A percentile compares a stretch with the other conserved stretches of the same genome.
phyloP scores from a whole-genome alignment of 2,113 vertebrate genomes.

The Marcusenius ussheri region DNA sequence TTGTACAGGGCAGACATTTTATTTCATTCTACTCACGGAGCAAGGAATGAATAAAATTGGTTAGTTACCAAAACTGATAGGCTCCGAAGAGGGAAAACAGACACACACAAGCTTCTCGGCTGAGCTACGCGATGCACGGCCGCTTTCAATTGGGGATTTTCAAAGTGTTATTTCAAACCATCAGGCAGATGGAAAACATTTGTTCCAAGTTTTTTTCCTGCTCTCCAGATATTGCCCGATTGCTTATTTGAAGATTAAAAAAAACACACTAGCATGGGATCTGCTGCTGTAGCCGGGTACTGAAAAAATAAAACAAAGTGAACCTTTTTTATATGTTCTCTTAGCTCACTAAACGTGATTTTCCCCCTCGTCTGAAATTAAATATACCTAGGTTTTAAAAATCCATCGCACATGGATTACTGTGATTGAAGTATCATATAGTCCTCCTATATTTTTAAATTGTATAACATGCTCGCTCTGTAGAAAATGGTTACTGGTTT shows the following conservation, averaged over 20 bases:
- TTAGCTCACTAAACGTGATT: not conserved
- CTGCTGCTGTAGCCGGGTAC: not conserved
- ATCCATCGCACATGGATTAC: not conserved
- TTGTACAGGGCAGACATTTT: not conserved
- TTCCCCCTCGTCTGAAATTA: not conserved
- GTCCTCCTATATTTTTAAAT: not conserved
- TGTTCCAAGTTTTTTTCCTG: constrained; percentile 16
- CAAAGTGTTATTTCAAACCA: constrained; percentile 12
- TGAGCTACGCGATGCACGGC: not conserved
- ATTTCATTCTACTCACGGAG: not conserved
- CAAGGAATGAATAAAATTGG: constrained; percentile 8
- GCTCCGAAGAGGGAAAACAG: not conserved
- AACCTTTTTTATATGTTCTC: not conserved
- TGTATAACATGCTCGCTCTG: not conserved
- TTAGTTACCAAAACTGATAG: not conserved
- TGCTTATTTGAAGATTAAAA: constrained; percentile 27
- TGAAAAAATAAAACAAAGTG: constrained; percentile 7
- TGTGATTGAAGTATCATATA: not conserved
- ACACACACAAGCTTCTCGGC: not conserved
- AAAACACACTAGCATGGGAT: constrained; percentile 23
- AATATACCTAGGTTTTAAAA: not conserved
- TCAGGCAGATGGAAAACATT: constrained; percentile 18
- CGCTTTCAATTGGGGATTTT: constrained; percentile 1
- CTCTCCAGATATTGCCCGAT: constrained; percentile 36
- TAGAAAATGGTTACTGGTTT: not conserved